phyloP scores from a whole-genome alignment of 1,140 invertebrate genomes.

The Megathymus violae region DNA sequence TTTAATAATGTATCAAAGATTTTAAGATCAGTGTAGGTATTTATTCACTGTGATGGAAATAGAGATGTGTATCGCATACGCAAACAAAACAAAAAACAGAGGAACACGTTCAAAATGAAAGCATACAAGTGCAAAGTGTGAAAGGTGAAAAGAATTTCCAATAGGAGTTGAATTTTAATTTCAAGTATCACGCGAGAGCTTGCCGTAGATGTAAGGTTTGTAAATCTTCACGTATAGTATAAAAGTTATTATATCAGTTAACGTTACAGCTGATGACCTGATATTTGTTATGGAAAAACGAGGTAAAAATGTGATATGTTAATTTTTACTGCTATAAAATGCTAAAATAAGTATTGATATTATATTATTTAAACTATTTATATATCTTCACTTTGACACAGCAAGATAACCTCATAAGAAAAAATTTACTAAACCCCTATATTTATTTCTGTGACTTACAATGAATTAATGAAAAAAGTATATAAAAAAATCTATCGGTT shows the following conservation, averaged over 20 bases:
- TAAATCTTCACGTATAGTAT: not conserved
- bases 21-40: conserved; percentile 22
- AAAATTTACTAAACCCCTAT: too few species aligned
- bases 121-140: conserved; percentile 26
- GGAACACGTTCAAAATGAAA: conserved; percentile 36
- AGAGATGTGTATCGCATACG: conserved; percentile 32
- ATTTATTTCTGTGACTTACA: too few species aligned
- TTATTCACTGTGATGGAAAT: conserved; percentile 28
- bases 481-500: too few species aligned
- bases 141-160: conserved; percentile 36
- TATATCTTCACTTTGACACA: too few species aligned
- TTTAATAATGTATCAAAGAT: conserved; percentile 21
- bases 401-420: too few species aligned
- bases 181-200: conserved; percentile 10
- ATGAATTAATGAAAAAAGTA: too few species aligned
- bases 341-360: not conserved
- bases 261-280: too few species aligned
- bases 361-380: too few species aligned
- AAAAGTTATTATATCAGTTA: not conserved
- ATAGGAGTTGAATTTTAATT: conserved; percentile 34
- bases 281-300: not conserved
- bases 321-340: too few species aligned
- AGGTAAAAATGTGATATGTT: not conserved
- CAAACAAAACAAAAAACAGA: conserved; percentile 35
- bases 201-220: not conserved